Evolutionary conservation across 2,113 vertebrate genomes (phyloP), one percentile per base, ranked within the genome.

Genomic region (Lucifuga dentata): DNA sequence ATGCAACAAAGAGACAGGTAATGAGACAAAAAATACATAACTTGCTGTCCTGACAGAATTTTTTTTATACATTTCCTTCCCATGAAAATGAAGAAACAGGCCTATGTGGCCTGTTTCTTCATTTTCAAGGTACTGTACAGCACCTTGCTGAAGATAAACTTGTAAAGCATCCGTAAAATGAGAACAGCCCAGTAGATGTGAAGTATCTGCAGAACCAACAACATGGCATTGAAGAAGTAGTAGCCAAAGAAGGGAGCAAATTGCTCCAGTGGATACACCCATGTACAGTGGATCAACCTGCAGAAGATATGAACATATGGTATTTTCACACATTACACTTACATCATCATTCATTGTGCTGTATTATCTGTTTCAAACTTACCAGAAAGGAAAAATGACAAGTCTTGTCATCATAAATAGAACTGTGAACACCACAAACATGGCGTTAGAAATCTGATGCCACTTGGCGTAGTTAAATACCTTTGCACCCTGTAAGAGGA

Each of bases 381-480:
- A 98, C 96, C 95, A 98, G 78, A 93, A 96, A 13, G 97, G 96
- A 38, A 97, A 96, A 55, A 97, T 81, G 50, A 97, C 57, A 20
- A 98, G 86, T 69, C 96, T 94, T 19, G 94, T 95, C 71, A 95
- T 24, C 74, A 95, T 92, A 76, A 97, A 98, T 0, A 85, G 1
- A 0, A 86, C 0, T 0, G 95, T 80, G 36, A 98, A 98, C 69
- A 96, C 90, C 59, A 96, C 49, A 85, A 97, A 98, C 33, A 96
- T 85, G 15, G 1, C 1, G 1, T 96, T 93, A 66, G 94, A 93
- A 43, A 93, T 91, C 15, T 76, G 74, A 38, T 89, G 87, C 94
- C 95, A 96, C 52, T 41, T 90, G n/a, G 94, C 95, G 0, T 98
- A 98, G 83, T 96, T 94, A 73, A 97, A 93, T 78, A 98, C 90